phyloP scores from a whole-genome alignment of 2,797 vertebrate species.

The Alcedo atthis region DNA sequence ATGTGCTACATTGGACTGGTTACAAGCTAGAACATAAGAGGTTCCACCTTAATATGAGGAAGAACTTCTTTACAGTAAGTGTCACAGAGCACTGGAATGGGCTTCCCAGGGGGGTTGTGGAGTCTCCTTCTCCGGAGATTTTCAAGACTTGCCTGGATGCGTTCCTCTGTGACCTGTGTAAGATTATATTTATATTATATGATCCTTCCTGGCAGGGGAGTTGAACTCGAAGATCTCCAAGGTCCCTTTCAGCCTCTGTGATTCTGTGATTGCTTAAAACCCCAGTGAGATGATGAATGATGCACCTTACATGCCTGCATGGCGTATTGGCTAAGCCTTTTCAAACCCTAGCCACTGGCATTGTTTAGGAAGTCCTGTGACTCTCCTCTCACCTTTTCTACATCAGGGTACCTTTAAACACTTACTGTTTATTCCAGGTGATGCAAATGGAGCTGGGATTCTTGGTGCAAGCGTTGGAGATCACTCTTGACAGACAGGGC shows the following conservation, averaged over 20 bases:
- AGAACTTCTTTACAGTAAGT: no score
- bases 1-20: neutral
- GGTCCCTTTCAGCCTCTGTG: no score
- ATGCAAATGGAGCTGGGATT: neutral
- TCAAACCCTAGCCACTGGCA: neutral
- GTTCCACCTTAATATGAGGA: no score
- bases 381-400: neutral
- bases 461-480: neutral
- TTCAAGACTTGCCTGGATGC: no score
- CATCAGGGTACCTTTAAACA: neutral
- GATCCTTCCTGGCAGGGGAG: no score
- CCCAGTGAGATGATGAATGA: neutral
- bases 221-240: no score
- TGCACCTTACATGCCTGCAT: neutral
- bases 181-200: no score
- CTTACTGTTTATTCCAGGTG: neutral
- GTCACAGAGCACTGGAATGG: no score
- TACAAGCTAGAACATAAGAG: no score
- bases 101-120: no score
- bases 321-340: neutral
- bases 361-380: neutral
- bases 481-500: neutral
- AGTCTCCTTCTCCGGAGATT: no score
- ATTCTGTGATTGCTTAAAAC: neutral
- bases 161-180: no score